A percentile compares a stretch with the other conserved stretches of the same genome.
phyloP scores from a whole-genome alignment of 2,797 vertebrate genomes.

The Lagocephalus sceleratus region DNA sequence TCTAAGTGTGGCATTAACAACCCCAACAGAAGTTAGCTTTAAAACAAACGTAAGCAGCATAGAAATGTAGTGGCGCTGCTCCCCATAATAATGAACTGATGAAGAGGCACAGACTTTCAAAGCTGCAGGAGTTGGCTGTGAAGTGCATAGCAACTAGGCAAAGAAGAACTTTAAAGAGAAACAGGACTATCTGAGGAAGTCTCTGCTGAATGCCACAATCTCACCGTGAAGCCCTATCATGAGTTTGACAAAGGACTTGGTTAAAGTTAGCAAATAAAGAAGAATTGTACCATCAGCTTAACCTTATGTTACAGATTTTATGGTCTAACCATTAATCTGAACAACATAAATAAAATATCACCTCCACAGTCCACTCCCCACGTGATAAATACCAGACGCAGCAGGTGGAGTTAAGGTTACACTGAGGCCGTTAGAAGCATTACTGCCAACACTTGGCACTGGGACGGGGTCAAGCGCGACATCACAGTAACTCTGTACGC shows the following conservation, averaged over 20 bases:
- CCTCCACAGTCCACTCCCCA: too few relatives aligned
- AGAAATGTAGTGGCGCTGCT: conserved; percentile 34
- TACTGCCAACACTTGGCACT: too few relatives aligned
- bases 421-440: too few relatives aligned
- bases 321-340: too few relatives aligned
- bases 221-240: conserved; percentile 26
- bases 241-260: conserved; percentile 34
- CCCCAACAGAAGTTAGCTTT: conserved; percentile 47
- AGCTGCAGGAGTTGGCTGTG: conserved; percentile 49
- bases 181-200: conserved; percentile 17
- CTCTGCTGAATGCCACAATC: conserved; percentile 37
- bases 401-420: too few relatives aligned
- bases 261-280: conserved; percentile 26
- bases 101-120: conserved; percentile 45
- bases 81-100: conserved; percentile 62
- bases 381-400: too few relatives aligned
- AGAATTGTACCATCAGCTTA: conserved; percentile 7
- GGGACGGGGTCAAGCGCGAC: too few relatives aligned
- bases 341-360: too few relatives aligned
- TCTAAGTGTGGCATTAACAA: conserved; percentile 52
- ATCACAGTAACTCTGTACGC: too few relatives aligned
- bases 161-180: conserved; percentile 27
- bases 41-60: conserved; percentile 43
- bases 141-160: conserved; percentile 51
- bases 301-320: conserved; percentile 9